Percentiles rank a stretch among this genome's conserved stretches.
Conservation (phyloP, 2,113 vertebrate genomes). For the Camarhynchus parvulus region DNA sequence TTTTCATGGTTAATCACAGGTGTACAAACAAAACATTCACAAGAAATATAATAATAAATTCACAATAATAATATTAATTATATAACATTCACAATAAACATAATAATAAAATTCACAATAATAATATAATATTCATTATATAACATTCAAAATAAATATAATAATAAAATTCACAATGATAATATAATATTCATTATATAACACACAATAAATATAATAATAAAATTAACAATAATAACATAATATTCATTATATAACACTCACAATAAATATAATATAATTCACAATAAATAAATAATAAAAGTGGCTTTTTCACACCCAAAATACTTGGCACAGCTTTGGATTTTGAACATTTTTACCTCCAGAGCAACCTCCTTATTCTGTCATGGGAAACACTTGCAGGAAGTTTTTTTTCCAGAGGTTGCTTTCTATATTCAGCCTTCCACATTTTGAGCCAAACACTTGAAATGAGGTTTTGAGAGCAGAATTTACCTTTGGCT, state of each 20-base stretch:
- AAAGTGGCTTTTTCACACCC: neutral
- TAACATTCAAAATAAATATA: too few relatives aligned
- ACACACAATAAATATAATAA: too few relatives aligned
- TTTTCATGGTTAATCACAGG: neutral
- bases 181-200: too few relatives aligned
- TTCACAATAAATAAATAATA: neutral
- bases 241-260: too few relatives aligned
- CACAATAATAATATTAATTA: too few relatives aligned
- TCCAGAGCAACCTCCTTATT: neutral
- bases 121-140: too few relatives aligned
- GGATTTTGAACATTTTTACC: neutral
- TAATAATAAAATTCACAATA: neutral
- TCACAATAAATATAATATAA: neutral
- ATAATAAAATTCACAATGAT: too few relatives aligned
- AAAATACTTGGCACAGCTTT: neutral
- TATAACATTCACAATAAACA: neutral
- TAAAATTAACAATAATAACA: too few relatives aligned
- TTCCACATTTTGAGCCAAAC: neutral
- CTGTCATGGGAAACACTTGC: neutral
- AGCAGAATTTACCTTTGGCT: slow-evolving; percentile 74
- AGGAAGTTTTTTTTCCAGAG: neutral
- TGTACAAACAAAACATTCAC: neutral
- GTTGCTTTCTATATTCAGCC: neutral
- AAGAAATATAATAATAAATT: neutral
- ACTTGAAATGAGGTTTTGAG: neutral